Base-by-base conservation (phyloP, 2,797 vertebrate species). In the Coluber constrictor region DNA sequence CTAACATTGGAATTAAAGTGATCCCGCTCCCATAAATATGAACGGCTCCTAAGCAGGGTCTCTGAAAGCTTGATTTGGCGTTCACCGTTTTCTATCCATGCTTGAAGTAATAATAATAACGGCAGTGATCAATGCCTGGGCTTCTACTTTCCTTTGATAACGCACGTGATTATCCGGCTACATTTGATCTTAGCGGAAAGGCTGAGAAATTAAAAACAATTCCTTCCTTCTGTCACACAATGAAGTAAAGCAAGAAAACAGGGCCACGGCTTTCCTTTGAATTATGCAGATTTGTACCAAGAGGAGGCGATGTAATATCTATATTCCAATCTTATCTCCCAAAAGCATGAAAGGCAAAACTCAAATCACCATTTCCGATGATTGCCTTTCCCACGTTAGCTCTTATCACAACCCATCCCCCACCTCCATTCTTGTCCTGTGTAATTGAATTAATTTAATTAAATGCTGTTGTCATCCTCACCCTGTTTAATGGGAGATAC, bases 1-100 rank as follows among this genome's bases (percentile, higher is more conserved):
- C 43, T 20, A 87, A 90, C 94, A 92, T 57, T 86, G 70, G 90
- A 92, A 93, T 94, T 95, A 95, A 96, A 90, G 59, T 18, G 56
- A 27, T n/a, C 6, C 18, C 90, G 89, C 66, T 15, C 29, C 56
- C 87, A 88, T 94, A 94, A 94, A 95, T 94, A 92, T 9, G 10
- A 1, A 51, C 57, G 57, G 29, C 94, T 95, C 95, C 79, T 89
- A 93, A 92, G 18, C 0, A 60, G 27, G 7, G 0, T 79, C 93
- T 89, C 95, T 88, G 25, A 87, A 93, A 94, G 91, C 15, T 27
- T 70, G 59, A 43, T n/a, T 51, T 88, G 27, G 51, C 90, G 61
- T 7, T 1, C 92, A 55, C n/a, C 61, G 0, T 92, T 94, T 93
- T n/a, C 47, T 79, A 90, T 54, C 25, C 59, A 57, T 29, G 61